Percentiles rank a stretch among this genome's conserved stretches.
phyloP scores from a whole-genome alignment of 2,888 invertebrate species.

The Cosmopolites sordidus region DNA sequence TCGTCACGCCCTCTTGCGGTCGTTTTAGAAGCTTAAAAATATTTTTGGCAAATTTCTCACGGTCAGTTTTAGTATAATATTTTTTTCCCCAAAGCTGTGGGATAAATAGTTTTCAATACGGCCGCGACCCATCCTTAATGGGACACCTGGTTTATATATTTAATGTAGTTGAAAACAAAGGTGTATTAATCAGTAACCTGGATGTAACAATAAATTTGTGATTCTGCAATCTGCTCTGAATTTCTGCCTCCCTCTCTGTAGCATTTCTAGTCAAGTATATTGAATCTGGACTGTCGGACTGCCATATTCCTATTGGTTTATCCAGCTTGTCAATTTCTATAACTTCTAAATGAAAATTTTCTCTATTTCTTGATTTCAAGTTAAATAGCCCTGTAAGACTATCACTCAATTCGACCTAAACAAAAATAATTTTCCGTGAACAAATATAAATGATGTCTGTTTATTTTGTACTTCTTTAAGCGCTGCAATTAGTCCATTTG shows the following conservation, averaged over 20 bases:
- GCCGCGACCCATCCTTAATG: too few species aligned
- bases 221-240: slow-evolving; percentile 17
- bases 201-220: slow-evolving; percentile 26
- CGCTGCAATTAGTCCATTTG: slow-evolving; percentile 21
- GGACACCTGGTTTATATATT: too few species aligned
- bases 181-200: too few species aligned
- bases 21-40: too few species aligned
- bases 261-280: slow-evolving; percentile 19
- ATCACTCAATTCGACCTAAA: slow-evolving; percentile 8
- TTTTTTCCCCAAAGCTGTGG: too few species aligned
- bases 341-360: slow-evolving; percentile 14
- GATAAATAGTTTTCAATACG: too few species aligned
- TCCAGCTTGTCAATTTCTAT: slow-evolving; percentile 16
- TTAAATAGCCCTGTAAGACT: slow-evolving; percentile 19
- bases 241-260: slow-evolving; percentile 23
- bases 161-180: too few species aligned
- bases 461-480: slow-evolving; percentile 25
- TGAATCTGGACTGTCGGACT: slow-evolving; percentile 7
- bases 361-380: slow-evolving; percentile 15
- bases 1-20: too few species aligned
- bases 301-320: slow-evolving; percentile 21
- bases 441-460: too few species aligned
- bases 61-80: too few species aligned
- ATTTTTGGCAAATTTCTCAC: too few species aligned
- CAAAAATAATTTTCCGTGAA: background rate